phyloP scores from a whole-genome alignment of 53 echinoderm and acorn worm genomes.

The Actinopyga echinites region DNA sequence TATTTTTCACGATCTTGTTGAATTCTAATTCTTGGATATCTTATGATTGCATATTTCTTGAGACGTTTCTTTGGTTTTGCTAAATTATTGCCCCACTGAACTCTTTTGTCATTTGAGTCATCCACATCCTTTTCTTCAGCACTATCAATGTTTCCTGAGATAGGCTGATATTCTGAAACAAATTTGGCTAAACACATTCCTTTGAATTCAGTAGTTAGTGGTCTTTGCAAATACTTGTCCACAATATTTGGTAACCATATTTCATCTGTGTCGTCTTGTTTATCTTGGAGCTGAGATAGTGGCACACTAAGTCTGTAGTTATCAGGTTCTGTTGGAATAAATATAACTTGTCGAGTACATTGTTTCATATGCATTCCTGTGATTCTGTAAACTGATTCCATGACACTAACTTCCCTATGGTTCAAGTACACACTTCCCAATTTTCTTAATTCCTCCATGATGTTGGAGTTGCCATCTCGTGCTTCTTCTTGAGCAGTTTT shows the following conservation, averaged over 20 bases:
- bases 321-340: conserved; percentile 55
- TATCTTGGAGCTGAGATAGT: conserved; percentile 5
- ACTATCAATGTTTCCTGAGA: too few relatives aligned
- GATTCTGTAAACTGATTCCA: conserved; percentile 50
- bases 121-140: too few relatives aligned
- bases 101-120: too few relatives aligned
- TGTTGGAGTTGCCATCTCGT: conserved; percentile 59
- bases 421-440: conserved; percentile 60
- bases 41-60: background rate
- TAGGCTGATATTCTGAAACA: background rate
- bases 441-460: conserved; percentile 48
- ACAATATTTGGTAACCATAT: background rate
- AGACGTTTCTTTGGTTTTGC: background rate
- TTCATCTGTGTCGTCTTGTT: conserved; percentile 40
- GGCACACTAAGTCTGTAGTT: conserved; percentile 24
- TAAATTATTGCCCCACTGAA: background rate
- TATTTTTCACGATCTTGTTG: background rate
- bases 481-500: conserved; percentile 61
- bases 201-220: background rate
- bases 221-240: conserved; percentile 26
- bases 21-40: conserved; percentile 2
- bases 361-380: conserved; percentile 60
- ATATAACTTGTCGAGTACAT: conserved; percentile 61
- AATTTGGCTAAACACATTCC: background rate
- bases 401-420: conserved; percentile 55